Base-by-base conservation (phyloP, 2,113 vertebrate genomes). In the Scalopus aquaticus region DNA sequence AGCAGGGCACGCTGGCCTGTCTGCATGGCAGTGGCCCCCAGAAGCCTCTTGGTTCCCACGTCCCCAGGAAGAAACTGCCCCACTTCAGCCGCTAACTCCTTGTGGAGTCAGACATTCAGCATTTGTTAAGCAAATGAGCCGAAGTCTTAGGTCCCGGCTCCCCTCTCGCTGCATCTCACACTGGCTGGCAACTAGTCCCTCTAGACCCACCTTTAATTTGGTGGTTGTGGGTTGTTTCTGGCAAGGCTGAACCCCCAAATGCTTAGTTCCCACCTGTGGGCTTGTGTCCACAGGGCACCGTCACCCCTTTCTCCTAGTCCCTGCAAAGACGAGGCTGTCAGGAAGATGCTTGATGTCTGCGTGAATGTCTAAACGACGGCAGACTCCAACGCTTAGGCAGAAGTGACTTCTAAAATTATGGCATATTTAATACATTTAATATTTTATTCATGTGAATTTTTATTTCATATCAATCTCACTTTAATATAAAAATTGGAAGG, bases 401-500 rank as follows among this genome's bases (percentile, higher is more conserved):
- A 70, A 77, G 49, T 10, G 37, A 51, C 51, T 56, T 2, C 56
- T 80, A 51, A 72, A 78, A 56, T 76, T 20, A 30, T 0, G 12
- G 84, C 46, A 93, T 20, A 24, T 22, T 91, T 46, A 42, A 15
- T 72, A 67, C 15, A 26, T 60, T 79, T 6, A 13, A 42, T 35
- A 17, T 16, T 73, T 79, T 49, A 56, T 80, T 70, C 19, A 22
- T 60, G 28, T 79, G 37, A 54, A 11, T n/a, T n/a, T n/a, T n/a
- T n/a, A 46, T 89, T 93, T 70, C 11, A 46, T 64, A 82, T 70
- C 56, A 28, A 28, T 16, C 69, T 87, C 7, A 5, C n/a, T 96
- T 35, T 46, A 62, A 16, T 64, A 15, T 81, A 77, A 65, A 54
- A 51, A 1, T 30, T 24, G 17, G 65, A 81, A 32, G 35, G 35